These are phyloP conservation scores for Cydia fagiglandana DNA, from an alignment of 1,140 invertebrate species.

Conservation along the genomic window DNA sequence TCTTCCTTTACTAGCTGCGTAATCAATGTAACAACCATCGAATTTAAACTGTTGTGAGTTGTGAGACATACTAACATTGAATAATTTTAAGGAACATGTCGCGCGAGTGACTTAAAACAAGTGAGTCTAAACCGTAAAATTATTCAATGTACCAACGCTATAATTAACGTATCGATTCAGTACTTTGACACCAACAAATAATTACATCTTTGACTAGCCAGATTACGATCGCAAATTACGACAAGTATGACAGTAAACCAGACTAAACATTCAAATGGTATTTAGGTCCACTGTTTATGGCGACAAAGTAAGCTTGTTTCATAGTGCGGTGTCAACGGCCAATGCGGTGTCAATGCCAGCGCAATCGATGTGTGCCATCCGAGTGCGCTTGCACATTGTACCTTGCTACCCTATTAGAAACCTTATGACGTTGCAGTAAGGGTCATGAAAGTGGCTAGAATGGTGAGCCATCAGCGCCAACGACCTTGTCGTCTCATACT, in stretches of 20 bases:
- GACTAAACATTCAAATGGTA: not conserved
- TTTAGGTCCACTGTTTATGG: not conserved
- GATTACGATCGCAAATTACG: not conserved
- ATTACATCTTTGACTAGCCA: not conserved
- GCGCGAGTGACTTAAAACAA: no score
- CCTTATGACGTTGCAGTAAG: not conserved
- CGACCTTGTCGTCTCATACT: not conserved
- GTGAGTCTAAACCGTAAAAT: no score
- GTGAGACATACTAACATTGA: no score
- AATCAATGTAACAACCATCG: no score
- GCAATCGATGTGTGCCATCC: constrained; percentile 21
- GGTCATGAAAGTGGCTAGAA: not conserved
- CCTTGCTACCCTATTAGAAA: not conserved
- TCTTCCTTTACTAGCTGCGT: no score
- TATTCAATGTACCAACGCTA: no score
- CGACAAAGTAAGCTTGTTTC: not conserved
- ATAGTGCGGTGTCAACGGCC: constrained; percentile 22
- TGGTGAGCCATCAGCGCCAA: not conserved
- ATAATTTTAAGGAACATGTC: no score
- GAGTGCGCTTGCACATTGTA: not conserved
- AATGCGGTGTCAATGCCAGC: constrained; percentile 13
- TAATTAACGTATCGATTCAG: no score
- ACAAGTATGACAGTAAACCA: not conserved
- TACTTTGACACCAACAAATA: no score
- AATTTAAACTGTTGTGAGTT: no score